Evolutionary conservation across 2,797 vertebrate species (phyloP), one percentile per base, ranked within the genome.

Genomic region (Gymnoscopelus braueri): DNA sequence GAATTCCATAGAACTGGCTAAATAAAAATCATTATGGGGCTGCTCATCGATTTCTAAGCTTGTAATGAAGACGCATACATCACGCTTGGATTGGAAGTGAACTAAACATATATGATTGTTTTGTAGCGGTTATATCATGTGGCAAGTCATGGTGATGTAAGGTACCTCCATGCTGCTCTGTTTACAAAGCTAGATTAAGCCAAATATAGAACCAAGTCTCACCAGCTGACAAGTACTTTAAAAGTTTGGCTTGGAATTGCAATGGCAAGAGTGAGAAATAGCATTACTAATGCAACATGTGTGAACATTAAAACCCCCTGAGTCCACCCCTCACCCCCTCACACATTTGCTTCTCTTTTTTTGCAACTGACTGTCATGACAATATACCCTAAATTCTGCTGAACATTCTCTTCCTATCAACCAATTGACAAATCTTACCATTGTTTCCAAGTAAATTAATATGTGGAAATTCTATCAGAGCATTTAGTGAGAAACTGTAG

Each of bases 71-170:
- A 10, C 39, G 7, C 39, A 44, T 7, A 44, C 39, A 44, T 44
- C 39, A 1, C 13, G 4, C 19, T 3, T 3, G 0, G 11, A 12
- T 53, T 7, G 13, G 0, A n/a, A n/a, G n/a, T n/a, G n/a, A 26
- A 55, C 44, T 32, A 54, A 67, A 59, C 14, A 75, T 26, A 10
- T 6, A 23, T 26, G 65, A 69, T 23, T 7, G 15, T 71, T 72
- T 59, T 53, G 49, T 35, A 65, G 67, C 39, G 57, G 6, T 24
- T 32, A 62, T 2, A 54, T 48, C 10, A 67, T 39, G 8, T 3
- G 19, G 12, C 15, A 23, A 50, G 44, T 13, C 3, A 65, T 4
- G 3, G 26, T 56, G 39, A 58, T 39, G 9, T 23, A 12, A 5
- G 1, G 8, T 55, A 23, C 5, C 49, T 39, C 23, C 65, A 14